Conservation (phyloP, 2,888 invertebrate genomes). For the Eupithecia vulgata region DNA sequence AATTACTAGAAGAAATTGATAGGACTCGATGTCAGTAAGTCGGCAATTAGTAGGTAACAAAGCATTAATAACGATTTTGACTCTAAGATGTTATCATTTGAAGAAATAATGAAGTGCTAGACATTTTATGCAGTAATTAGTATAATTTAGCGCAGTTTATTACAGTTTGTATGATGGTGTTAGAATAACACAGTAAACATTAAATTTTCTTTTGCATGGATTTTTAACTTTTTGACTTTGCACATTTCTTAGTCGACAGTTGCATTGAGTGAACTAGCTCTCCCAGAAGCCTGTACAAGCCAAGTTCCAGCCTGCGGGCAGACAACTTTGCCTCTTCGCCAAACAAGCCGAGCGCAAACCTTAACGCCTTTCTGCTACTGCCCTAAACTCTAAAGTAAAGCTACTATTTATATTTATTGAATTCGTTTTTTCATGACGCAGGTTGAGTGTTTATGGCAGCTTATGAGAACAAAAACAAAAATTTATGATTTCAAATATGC, state of each 20-base stretch:
- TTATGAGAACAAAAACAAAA: not conserved
- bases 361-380: conserved; percentile 25
- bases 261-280: not conserved
- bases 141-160: not conserved
- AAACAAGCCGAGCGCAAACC: conserved; percentile 36
- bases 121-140: not conserved
- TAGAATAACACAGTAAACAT: not conserved
- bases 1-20: conserved; percentile 5
- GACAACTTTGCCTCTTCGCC: conserved; percentile 28
- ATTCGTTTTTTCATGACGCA: not conserved
- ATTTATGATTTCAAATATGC: not conserved
- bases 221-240: too few relatives aligned
- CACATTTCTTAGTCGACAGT: not conserved
- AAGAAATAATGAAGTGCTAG: not conserved
- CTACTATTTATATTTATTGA: conserved; percentile 20
- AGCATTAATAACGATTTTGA: not conserved
- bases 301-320: conserved; percentile 1
- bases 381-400: conserved; percentile 5
- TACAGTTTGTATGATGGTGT: not conserved
- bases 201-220: too few relatives aligned
- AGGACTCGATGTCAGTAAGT: not conserved
- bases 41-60: not conserved
- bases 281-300: not conserved
- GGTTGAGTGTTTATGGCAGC: not conserved
- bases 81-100: not conserved